Conservation (phyloP, 2,113 vertebrate genomes). For the Glaucidium brasilianum region DNA sequence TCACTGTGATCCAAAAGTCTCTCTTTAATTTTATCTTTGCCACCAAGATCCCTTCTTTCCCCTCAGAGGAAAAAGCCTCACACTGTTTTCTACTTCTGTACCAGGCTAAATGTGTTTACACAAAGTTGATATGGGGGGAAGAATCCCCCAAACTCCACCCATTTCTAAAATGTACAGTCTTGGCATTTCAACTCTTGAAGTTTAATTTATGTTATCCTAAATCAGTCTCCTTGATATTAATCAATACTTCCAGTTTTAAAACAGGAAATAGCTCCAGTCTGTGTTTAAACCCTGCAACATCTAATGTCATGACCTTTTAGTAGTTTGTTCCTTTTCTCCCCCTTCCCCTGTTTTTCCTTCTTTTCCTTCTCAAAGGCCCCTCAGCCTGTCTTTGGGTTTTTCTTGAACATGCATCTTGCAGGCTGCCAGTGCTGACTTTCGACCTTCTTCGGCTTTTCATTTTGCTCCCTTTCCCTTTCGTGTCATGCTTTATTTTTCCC, state of each 20-base stretch:
- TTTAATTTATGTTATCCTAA: conserved; percentile 28
- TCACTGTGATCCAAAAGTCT: not conserved
- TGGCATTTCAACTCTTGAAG: not conserved
- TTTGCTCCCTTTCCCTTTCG: not conserved
- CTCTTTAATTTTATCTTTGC: not conserved
- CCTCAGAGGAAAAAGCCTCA: not conserved
- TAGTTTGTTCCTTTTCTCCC: conserved; percentile 8
- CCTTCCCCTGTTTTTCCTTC: not conserved
- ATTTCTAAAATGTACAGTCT: not conserved
- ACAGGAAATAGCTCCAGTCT: conserved; percentile 65
- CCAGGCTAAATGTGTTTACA: not conserved
- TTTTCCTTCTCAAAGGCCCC: not conserved
- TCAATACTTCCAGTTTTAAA: conserved; percentile 62
- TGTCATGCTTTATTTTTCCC: not conserved
- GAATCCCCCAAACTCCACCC: not conserved
- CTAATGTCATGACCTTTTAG: conserved; percentile 49
- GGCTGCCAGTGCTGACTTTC: not conserved
- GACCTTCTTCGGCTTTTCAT: not conserved
- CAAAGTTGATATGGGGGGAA: not conserved
- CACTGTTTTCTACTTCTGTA: not conserved
- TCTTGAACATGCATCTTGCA: not conserved
- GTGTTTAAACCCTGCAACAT: conserved; percentile 39
- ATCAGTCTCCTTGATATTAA: conserved; percentile 31
- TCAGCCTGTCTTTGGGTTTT: not conserved
- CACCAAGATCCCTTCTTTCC: not conserved